Conservation (phyloP, 2,888 invertebrate species). For the Blomia tropicalis region DNA sequence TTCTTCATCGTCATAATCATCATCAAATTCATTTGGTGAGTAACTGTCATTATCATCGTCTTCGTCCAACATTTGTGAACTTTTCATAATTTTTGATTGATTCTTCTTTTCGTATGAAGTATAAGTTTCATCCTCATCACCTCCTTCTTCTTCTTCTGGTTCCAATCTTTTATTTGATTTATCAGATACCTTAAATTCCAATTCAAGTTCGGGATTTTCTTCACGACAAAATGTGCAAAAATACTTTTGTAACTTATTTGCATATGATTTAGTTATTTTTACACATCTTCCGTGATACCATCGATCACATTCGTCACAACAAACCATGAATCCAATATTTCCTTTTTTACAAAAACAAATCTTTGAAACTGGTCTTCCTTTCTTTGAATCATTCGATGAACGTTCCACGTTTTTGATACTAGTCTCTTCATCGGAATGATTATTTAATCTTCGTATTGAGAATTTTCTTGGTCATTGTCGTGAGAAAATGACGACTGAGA, state of each 20-base stretch:
- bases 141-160: constrained; percentile 16
- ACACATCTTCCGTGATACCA: constrained; percentile 99
- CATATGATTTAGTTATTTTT: constrained; percentile 77
- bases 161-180: constrained; percentile 25
- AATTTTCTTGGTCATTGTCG: too few relatives aligned
- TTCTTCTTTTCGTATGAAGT: neutral
- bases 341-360: too few relatives aligned
- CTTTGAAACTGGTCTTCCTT: too few relatives aligned
- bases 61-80: neutral
- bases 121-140: constrained; percentile 30
- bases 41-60: constrained; percentile 10
- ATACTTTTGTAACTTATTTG: constrained; percentile 80
- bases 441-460: neutral
- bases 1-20: constrained; percentile 24
- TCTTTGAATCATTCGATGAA: too few relatives aligned
- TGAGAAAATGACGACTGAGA: too few relatives aligned
- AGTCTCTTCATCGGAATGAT: neutral
- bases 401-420: too few relatives aligned
- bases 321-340: constrained; percentile 97
- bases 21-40: constrained; percentile 13
- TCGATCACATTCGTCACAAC: constrained; percentile 90
- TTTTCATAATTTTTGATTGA: neutral
- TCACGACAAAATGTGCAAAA: constrained; percentile 53
- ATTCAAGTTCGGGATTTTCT: constrained; percentile 56
- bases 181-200: constrained; percentile 36